A percentile compares a stretch with the other conserved stretches of the same genome.
These are phyloP conservation scores for Drosophila mimetica DNA, from an alignment of 2,888 invertebrate species.

Conservation along the genomic window DNA sequence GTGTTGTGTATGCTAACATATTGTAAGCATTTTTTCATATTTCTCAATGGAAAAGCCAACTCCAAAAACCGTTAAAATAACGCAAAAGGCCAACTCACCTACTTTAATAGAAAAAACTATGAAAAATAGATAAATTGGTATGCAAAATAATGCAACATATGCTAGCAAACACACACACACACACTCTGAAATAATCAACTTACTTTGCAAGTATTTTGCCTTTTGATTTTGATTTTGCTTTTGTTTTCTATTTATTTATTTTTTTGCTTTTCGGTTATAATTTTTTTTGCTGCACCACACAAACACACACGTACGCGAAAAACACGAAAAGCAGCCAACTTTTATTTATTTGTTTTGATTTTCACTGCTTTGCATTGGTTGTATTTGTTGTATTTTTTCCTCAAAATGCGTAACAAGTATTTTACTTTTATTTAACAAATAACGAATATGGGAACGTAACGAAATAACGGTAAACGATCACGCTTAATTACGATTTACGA, in stretches of 20 bases:
- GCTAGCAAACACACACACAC: slow-evolving; percentile 14
- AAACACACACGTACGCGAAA: slow-evolving; percentile 44
- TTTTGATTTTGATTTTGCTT: slow-evolving; percentile 17
- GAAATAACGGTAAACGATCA: slow-evolving; percentile 15
- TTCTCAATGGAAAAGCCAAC: slow-evolving; percentile 18
- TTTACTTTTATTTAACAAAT: slow-evolving; percentile 34
- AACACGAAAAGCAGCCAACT: slow-evolving; percentile 47
- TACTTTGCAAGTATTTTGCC: slow-evolving; percentile 18
- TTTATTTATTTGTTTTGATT: slow-evolving; percentile 44
- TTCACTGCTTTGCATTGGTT: slow-evolving; percentile 3
- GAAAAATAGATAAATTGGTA: background rate
- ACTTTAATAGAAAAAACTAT: background rate
- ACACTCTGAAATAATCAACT: slow-evolving; percentile 4
- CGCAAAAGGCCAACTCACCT: background rate
- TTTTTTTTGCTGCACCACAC: slow-evolving; percentile 32
- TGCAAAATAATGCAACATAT: slow-evolving; percentile 29
- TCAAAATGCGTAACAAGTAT: slow-evolving; percentile 63
- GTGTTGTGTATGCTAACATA: slow-evolving; percentile 64
- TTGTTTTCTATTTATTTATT: slow-evolving; percentile 34
- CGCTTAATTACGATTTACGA: slow-evolving; percentile 9
- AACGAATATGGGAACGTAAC: slow-evolving; percentile 12
- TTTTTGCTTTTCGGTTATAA: slow-evolving; percentile 21
- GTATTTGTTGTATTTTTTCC: slow-evolving; percentile 10
- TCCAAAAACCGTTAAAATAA: background rate
- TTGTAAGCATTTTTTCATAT: slow-evolving; percentile 50